phyloP scores from a whole-genome alignment of 30 jellyfish, hydroid and myxozoan species.

The Aurelia sp. region DNA sequence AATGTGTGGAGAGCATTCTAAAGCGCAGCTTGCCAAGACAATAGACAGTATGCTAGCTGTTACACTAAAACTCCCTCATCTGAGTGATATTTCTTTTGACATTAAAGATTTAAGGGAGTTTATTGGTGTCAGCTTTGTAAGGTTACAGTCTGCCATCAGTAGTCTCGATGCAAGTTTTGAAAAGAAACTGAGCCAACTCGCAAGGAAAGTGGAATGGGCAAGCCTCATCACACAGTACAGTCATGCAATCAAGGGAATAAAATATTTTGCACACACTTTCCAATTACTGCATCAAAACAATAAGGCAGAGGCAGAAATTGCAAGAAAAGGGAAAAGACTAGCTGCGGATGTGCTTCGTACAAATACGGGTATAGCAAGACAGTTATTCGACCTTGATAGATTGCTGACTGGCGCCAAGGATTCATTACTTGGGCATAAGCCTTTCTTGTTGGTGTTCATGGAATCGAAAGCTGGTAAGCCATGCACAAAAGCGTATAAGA shows the following conservation, averaged over 20 bases:
- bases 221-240: constrained; percentile 5
- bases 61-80: constrained; percentile 27
- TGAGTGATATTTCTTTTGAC: constrained; percentile 41
- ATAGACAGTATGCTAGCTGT: constrained; percentile 36
- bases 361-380: constrained; percentile 4
- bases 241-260: not conserved
- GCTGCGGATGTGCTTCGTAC: constrained; percentile 25
- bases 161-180: constrained; percentile 31
- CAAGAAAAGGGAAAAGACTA: constrained; percentile 24
- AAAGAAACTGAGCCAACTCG: constrained; percentile 2
- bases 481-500: no score
- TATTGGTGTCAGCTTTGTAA: constrained; percentile 22
- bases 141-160: constrained; percentile 24
- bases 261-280: constrained; percentile 13
- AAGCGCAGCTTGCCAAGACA: constrained; percentile 27
- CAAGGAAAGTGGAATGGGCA: constrained; percentile 26
- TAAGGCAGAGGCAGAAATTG: not conserved
- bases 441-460: constrained; percentile 47
- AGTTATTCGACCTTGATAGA: constrained; percentile 5
- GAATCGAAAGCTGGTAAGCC: not conserved
- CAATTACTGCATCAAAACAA: constrained; percentile 7
- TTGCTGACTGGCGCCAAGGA: constrained; percentile 29
- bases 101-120: constrained; percentile 43
- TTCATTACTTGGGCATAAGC: constrained; percentile 22
- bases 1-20: constrained; percentile 9